Conservation (phyloP, 1,140 invertebrate genomes). For the Arion vulgaris region DNA sequence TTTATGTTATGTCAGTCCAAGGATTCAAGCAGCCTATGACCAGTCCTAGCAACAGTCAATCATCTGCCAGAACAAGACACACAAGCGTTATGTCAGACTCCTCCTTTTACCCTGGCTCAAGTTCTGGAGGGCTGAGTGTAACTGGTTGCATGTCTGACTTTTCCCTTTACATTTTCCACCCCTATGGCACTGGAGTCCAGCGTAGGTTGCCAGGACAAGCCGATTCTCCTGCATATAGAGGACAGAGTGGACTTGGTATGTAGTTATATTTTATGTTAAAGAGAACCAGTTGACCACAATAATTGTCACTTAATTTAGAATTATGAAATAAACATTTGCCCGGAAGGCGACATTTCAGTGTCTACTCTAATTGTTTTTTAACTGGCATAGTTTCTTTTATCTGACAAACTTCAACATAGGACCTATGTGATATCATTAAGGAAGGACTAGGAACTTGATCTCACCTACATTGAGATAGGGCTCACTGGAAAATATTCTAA, state of each 20-base stretch:
- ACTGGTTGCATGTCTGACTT: constrained; percentile 96
- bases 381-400: too few species aligned
- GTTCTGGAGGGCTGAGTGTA: constrained; percentile 89
- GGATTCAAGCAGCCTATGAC: background rate
- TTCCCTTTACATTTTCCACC: constrained; percentile 97
- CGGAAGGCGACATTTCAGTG: too few species aligned
- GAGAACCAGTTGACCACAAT: background rate
- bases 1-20: background rate
- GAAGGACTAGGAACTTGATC: too few species aligned
- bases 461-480: too few species aligned
- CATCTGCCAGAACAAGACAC: constrained; percentile 30
- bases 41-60: constrained; percentile 13
- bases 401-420: too few species aligned
- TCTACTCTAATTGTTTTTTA: too few species aligned
- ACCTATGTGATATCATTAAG: too few species aligned
- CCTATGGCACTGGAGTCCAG: constrained; percentile 81
- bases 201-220: constrained; percentile 45
- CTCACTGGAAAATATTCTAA: too few species aligned
- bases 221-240: constrained; percentile 18
- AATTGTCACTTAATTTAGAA: background rate
- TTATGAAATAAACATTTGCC: background rate
- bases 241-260: constrained; percentile 23
- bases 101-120: constrained; percentile 43
- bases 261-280: background rate
- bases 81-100: constrained; percentile 49